Evolutionary conservation across 2,888 invertebrate genomes (phyloP), one percentile per base, ranked within the genome.

Genomic region (Congeria kusceri): DNA sequence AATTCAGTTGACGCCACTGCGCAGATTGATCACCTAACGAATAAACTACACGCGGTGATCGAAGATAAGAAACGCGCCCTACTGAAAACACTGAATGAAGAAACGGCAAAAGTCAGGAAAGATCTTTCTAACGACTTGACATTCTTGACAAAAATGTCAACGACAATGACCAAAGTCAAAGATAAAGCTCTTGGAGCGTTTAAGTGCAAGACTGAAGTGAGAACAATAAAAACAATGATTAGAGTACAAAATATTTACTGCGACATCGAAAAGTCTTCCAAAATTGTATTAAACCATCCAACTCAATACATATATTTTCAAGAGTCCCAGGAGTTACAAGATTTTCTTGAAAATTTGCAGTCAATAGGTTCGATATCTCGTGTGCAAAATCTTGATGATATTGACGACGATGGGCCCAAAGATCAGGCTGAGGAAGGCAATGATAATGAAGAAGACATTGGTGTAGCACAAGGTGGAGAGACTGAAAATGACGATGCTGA

Each of bases 11-110:
- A 44, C 27, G 47, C 58, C 15, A 61, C 56, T 13, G 27, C 5
- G 3, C 62, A 77, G 32, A 58, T 77, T 11, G n/a, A 53, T 13
- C 20, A 53, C 15, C 13, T 77, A 4, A 44, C 59, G 13, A 57
- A 71, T 15, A 59, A 46, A 23, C 28, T 77, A 3, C 46, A 71
- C 23, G 58, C 23, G 28, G 29, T 61, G 1, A 61, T 77, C 23
- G 57, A 77, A 15, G 47, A 53, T 13, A 77, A 39, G 32, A 69
- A 71, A 66, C 25, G 49, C 11, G 62, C 46, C 27, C 39, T 76
- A 5, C n/a, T 76, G 15, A 11, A 32, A 39, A 44, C 28, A 23
- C 27, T 23, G 13, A 57, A 61, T 53, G 53, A 53, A n/a, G 53
- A 53, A 25, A 53, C 53, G 7, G 20, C 3, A 5, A 9, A 20